phyloP scores from a whole-genome alignment of 2,113 vertebrate genomes.

The Arizona elegans region DNA sequence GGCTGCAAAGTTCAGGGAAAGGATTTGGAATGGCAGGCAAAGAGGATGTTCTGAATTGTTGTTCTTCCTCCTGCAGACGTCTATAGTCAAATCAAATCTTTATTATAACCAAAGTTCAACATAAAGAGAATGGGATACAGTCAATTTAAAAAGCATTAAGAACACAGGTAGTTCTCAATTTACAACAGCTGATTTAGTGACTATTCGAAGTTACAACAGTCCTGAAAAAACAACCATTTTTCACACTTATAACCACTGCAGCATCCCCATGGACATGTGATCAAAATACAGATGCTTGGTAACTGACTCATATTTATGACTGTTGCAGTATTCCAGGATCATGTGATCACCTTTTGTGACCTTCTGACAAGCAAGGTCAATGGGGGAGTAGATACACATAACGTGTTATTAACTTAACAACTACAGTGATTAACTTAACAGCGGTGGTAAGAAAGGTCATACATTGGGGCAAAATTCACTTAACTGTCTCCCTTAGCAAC shows the following conservation, averaged over 20 bases:
- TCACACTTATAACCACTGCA: too few species aligned
- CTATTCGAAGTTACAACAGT: too few species aligned
- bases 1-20: slow-evolving; percentile 92
- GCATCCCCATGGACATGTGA: too few species aligned
- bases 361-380: not conserved
- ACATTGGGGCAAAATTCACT: not conserved
- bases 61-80: slow-evolving; percentile 88
- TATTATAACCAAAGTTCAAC: not conserved
- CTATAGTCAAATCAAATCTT: slow-evolving; percentile 58
- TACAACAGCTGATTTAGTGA: not conserved
- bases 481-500: not conserved
- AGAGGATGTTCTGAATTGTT: slow-evolving; percentile 88
- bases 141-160: not conserved
- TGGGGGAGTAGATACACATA: not conserved
- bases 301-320: too few species aligned
- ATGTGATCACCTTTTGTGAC: too few species aligned
- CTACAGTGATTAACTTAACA: not conserved
- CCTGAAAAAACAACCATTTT: too few species aligned
- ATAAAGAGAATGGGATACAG: not conserved
- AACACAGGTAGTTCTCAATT: not conserved
- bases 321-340: too few species aligned
- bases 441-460: not conserved
- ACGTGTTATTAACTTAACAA: not conserved
- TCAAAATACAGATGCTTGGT: too few species aligned
- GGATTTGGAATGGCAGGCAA: slow-evolving; percentile 97